Base-by-base conservation (phyloP, 2,888 invertebrate species). In the Cremastinae sp. region DNA sequence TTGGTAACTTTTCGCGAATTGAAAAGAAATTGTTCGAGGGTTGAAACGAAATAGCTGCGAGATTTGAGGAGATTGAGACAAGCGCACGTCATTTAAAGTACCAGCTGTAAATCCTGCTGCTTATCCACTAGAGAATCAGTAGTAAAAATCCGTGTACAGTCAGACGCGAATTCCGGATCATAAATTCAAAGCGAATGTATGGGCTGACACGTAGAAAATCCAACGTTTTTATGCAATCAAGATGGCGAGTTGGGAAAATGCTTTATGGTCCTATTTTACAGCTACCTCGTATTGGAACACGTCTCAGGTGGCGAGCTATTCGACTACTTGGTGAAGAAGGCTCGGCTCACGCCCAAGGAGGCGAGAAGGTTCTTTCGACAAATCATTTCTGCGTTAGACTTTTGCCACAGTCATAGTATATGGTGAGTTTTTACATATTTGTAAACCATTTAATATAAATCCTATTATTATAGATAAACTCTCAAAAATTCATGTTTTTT, bases 371-470 rank as follows among this genome's bases (percentile, higher is more conserved):
- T 99, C 92, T 99, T 99, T 91, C 92, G 98, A 87, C 99, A 99
- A 92, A 99, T 99, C 84, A 99, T 99, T 88, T 99, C 99, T 9
- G 99, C 99, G 8, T 92, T 99, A 86, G 99, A 99, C 90, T 99
- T 99, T 91, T 99, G 99, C 89, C 99, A 99, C 90, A 98, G 98
- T 89, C 99, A 99, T 91, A 99, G 98, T 82, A 99, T 99, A 92
- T 99, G 99, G 99, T 99, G 91, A 93, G 94, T 86, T n/a, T 65
- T 53, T 71, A 20, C 9, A 14, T 36, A 12, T 10, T 28, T 22
- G 0, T 20, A 10, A 54, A 34, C 14, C 1, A 9, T 54, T 2
- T 1, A 22, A 22, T n/a, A 16, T 20, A 9, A 20, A 20, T 16
- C 14, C 8, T 7, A 16, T 5, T 0, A n/a, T 51, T 10, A n/a